Percentiles rank a stretch among this genome's conserved stretches.
Evolutionary conservation across 2,113 vertebrate genomes (phyloP).

Genomic region (Indri indri): DNA sequence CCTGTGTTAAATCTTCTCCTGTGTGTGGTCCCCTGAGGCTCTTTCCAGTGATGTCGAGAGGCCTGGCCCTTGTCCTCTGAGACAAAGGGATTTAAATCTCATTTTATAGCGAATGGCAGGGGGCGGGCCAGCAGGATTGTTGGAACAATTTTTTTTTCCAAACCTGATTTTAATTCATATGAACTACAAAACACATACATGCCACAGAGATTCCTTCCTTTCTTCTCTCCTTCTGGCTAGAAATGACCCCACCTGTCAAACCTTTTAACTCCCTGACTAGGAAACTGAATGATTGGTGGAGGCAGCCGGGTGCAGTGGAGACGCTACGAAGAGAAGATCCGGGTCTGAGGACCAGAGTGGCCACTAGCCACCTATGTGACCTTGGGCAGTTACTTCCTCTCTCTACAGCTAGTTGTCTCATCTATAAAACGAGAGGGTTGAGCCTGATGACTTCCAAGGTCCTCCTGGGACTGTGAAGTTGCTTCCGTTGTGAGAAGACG

Average conservation of each 20-base stretch:
- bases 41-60: not conserved
- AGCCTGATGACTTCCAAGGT: not conserved
- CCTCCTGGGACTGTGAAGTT: not conserved
- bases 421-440: not conserved
- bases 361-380: not conserved
- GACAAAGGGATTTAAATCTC: not conserved
- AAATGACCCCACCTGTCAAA: not conserved
- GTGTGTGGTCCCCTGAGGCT: not conserved
- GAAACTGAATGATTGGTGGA: not conserved
- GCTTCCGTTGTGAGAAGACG: not conserved
- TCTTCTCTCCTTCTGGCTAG: not conserved
- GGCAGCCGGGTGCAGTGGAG: not conserved
- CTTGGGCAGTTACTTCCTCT: not conserved
- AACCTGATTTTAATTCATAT: slow-evolving; percentile 27
- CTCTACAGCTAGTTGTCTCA: not conserved
- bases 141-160: not conserved
- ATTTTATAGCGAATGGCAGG: not conserved
- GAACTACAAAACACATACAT: not conserved
- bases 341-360: not conserved
- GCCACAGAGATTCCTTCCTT: not conserved
- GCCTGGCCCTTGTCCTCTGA: not conserved
- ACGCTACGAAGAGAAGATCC: not conserved
- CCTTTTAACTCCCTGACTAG: not conserved
- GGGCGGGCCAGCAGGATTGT: not conserved
- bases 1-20: not conserved